phyloP scores from a whole-genome alignment of 2,797 vertebrate species.

The Channa striata region DNA sequence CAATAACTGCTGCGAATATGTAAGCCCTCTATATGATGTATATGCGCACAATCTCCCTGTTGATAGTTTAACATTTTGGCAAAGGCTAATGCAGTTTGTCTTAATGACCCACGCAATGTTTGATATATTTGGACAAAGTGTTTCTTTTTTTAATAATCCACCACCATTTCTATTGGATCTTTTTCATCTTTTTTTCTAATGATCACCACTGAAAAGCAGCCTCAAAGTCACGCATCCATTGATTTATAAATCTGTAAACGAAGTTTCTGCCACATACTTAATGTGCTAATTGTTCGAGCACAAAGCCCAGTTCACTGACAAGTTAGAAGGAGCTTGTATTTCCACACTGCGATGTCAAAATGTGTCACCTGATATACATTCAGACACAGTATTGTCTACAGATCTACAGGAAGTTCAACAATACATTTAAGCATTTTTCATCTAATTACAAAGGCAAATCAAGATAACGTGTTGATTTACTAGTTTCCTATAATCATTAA shows the following conservation, averaged over 20 bases:
- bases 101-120: not conserved
- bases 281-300: slow-evolving; percentile 1
- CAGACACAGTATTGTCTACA: not conserved
- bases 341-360: not conserved
- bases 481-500: not conserved
- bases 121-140: not conserved
- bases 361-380: not conserved
- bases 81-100: not conserved
- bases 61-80: not conserved
- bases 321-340: not conserved
- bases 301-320: not conserved
- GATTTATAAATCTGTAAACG: too few relatives aligned
- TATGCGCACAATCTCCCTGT: not conserved
- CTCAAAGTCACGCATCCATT: too few relatives aligned
- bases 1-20: not conserved
- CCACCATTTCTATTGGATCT: not conserved
- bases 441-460: too few relatives aligned
- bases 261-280: not conserved
- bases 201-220: too few relatives aligned
- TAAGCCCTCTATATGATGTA: not conserved
- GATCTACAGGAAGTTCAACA: not conserved
- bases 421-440: not conserved
- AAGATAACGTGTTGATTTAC: too few relatives aligned
- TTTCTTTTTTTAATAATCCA: not conserved
- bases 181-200: too few relatives aligned